Evolutionary conservation across 2,888 invertebrate species (phyloP), one percentile per base, ranked within the genome.

Genomic region (Erpobdella octoculata): DNA sequence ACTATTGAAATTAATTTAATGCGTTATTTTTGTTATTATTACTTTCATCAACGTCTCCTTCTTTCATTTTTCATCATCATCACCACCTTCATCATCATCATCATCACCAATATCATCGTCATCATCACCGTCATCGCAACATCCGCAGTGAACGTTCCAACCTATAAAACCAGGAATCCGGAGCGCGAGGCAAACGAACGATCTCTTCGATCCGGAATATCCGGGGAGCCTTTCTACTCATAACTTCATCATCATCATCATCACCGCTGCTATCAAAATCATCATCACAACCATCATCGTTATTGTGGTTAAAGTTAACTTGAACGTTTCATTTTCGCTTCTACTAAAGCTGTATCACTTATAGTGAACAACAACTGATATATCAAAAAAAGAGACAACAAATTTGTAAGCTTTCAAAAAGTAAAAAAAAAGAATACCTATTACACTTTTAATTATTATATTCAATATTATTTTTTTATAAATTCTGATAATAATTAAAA

Each of bases 21-120:
- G 1, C 53, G 35, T 58, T 58, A 59, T 58, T 58, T n/a, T 58
- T 58, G 15, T 58, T 36, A 69, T 58, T 58, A 69, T 69, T 28
- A 70, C 61, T 61, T 37, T 61, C 65, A 48, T 65, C 21, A 48
- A 21, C 65, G 6, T 65, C 48, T 4, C 46, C 71, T 46, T 53
- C 53, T 25, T 53, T 3, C 3, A 25, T n/a, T 53, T 28, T 1
- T 53, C 53, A 9, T 53, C 53, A 15, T 53, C 53, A 15, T 53
- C 53, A n/a, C 21, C 53, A 53, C 15, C 46, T 3, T 1, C 5
- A 21, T 5, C 46, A 5, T 46, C 46, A 46, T 5, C 2, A 21
- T 46, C 46, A 46, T 46, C 5, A 46, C 5, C 5, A 46, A n/a
- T 21, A 46, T 46, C 5, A 21, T 46, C 46, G 5, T 46, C 46